Base-by-base conservation (phyloP, 2,797 vertebrate species). In the Hyperoplus lanceolatus region DNA sequence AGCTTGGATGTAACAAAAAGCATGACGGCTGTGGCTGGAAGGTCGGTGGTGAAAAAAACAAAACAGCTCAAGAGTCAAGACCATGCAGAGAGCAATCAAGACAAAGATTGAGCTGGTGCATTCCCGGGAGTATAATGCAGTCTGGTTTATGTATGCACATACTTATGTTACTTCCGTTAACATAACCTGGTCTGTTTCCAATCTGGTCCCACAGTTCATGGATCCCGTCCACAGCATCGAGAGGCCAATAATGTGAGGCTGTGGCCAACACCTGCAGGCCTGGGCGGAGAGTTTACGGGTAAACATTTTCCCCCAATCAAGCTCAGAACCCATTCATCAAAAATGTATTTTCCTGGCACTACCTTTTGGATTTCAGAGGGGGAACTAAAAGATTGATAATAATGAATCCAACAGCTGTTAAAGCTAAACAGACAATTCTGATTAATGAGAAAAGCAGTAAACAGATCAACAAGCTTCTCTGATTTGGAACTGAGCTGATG, bases 201-300 rank as follows among this genome's bases (percentile, higher is more conserved):
- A 96, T 95, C 0, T 92, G 88, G 53, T 98, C 96, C 89, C 93
- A 97, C 71, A 99, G 95, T 18, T 97, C 97, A 3, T 89, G 94
- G 84, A 99, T 98, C 64, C 97, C 97, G 0, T 98, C 96, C 94
- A 98, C 97, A 0, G 87, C 93, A 87, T 97, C 97, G 82, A 99
- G 62, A 0, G 97, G 98, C 98, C 98, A 99, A 74, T 99, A 99
- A 84, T 99, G 97, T 62, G 98, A 97, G 51, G 97, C 98, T 0
- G 96, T 96, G 12, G 95, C 96, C 60, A 99, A 91, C 89, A 99
- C 96, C 82, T 95, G 91, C 89, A 98, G 96, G 63, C 98, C 98
- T 99, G 89, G 41, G 85, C 75, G 86, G 64, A 86, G 80, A 94
- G 78, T 77, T 89, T 65, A 82, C 7, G 73, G 57, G 75, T 91